phyloP scores from a whole-genome alignment of 2,113 vertebrate genomes.

The Pteruthius melanotis region DNA sequence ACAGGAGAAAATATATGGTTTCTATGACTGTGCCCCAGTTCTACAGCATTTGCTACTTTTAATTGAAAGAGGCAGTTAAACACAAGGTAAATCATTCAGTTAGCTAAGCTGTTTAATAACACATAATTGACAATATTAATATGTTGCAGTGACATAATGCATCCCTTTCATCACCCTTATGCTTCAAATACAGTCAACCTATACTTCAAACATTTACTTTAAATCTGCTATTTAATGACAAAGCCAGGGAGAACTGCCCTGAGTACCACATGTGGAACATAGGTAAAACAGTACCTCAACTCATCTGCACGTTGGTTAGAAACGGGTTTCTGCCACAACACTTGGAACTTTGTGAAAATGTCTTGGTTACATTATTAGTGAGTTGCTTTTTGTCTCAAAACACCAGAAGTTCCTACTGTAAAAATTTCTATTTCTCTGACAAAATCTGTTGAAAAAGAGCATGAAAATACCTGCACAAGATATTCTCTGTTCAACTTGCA shows the following conservation, averaged over 20 bases:
- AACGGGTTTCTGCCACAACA: background rate
- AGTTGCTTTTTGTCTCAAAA: background rate
- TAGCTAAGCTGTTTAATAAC: slow-evolving; percentile 71
- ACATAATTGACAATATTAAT: slow-evolving; percentile 70
- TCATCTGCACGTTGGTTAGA: background rate
- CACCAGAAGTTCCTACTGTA: background rate
- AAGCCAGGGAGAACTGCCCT: background rate
- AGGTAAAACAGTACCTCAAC: background rate
- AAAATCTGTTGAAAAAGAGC: background rate
- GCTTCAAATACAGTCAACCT: slow-evolving; percentile 15
- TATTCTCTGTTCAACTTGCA: background rate
- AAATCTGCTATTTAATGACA: slow-evolving; percentile 38
- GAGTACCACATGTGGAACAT: background rate
- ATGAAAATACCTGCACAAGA: background rate
- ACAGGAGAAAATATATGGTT: slow-evolving; percentile 74
- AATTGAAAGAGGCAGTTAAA: slow-evolving; percentile 76
- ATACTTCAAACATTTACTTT: slow-evolving; percentile 33
- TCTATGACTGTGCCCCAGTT: slow-evolving; percentile 39
- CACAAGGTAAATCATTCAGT: slow-evolving; percentile 72
- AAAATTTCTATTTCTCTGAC: background rate
- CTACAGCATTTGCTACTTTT: slow-evolving; percentile 66
- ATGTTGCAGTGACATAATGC: slow-evolving; percentile 49
- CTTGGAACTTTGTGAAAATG: background rate
- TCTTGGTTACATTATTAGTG: background rate
- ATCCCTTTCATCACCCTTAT: slow-evolving; percentile 66